These are phyloP conservation scores for Sinosuthora webbiana DNA, from an alignment of 2,113 vertebrate species.

Conservation along the genomic window DNA sequence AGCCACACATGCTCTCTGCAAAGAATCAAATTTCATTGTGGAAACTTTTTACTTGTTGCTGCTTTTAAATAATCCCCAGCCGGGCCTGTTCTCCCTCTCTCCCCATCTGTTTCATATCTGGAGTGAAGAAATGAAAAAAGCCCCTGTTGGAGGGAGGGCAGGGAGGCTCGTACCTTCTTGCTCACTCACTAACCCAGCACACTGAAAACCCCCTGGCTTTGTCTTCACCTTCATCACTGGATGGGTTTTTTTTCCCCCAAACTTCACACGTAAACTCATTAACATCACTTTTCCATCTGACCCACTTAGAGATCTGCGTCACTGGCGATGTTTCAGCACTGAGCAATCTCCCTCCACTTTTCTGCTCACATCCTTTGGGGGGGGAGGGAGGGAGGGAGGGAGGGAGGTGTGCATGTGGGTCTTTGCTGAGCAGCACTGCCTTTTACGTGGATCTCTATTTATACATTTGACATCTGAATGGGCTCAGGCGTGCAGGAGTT, in stretches of 20 bases:
- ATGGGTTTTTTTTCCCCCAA: not conserved
- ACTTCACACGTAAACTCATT: constrained; percentile 49
- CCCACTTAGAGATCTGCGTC: constrained; percentile 54
- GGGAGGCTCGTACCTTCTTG: not conserved
- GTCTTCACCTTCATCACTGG: constrained; percentile 26
- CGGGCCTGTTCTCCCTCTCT: not conserved
- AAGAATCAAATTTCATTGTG: constrained; percentile 2
- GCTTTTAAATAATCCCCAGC: constrained; percentile 1
- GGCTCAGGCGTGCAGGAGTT: not conserved
- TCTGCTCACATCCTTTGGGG: not conserved
- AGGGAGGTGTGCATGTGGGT: not conserved
- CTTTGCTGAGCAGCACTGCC: not conserved
- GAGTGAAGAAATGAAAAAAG: not conserved
- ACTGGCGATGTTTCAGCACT: constrained; percentile 40
- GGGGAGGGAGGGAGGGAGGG: too few relatives aligned
- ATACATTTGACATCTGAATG: not conserved
- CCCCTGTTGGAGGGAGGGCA: not conserved
- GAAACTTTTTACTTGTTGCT: constrained; percentile 16
- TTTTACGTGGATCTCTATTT: constrained; percentile 7
- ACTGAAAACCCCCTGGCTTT: not conserved
- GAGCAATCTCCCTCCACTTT: constrained; percentile 43
- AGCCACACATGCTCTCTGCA: not conserved
- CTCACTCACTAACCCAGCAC: not conserved
- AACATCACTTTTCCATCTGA: constrained; percentile 54
- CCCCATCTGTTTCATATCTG: not conserved